Conservation (phyloP, 30 jellyfish, hydroid and myxozoan species). For the Chironex yamaguchii region DNA sequence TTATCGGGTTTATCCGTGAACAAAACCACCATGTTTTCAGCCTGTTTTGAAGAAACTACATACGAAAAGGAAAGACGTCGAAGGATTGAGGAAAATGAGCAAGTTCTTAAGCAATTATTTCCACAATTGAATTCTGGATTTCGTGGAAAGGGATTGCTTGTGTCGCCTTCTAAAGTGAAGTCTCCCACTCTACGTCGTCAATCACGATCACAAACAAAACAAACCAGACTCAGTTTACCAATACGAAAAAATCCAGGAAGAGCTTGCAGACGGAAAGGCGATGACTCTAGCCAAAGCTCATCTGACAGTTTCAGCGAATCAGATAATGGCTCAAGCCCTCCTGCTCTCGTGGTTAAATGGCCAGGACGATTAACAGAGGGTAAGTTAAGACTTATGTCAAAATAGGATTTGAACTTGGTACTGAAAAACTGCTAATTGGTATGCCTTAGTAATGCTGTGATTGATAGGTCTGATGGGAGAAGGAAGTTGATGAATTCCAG, state of each 20-base stretch:
- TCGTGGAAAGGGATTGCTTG: neutral
- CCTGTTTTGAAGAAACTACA: slow-evolving; percentile 58
- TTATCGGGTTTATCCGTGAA: too few species aligned
- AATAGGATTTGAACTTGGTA: too few species aligned
- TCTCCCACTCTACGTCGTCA: neutral
- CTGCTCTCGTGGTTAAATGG: neutral
- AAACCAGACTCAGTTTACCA: slow-evolving; percentile 17
- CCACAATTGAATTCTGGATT: slow-evolving; percentile 63
- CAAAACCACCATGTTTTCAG: neutral
- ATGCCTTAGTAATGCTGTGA: too few species aligned
- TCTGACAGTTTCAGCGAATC: slow-evolving; percentile 8
- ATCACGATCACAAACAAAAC: neutral
- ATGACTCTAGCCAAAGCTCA: neutral
- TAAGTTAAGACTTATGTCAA: too few species aligned
- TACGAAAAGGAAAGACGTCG: slow-evolving; percentile 67
- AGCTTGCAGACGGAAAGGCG: slow-evolving; percentile 39
- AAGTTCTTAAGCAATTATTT: slow-evolving; percentile 74
- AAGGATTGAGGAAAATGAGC: slow-evolving; percentile 76
- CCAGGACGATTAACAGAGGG: neutral
- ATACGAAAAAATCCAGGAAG: slow-evolving; percentile 65
- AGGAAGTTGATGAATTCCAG: too few species aligned
- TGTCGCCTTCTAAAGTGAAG: neutral
- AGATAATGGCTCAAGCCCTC: neutral
- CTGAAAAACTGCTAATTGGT: too few species aligned
- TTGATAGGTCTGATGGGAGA: too few species aligned